phyloP scores from a whole-genome alignment of 2,888 invertebrate genomes.

The Drymonia ruficornis region DNA sequence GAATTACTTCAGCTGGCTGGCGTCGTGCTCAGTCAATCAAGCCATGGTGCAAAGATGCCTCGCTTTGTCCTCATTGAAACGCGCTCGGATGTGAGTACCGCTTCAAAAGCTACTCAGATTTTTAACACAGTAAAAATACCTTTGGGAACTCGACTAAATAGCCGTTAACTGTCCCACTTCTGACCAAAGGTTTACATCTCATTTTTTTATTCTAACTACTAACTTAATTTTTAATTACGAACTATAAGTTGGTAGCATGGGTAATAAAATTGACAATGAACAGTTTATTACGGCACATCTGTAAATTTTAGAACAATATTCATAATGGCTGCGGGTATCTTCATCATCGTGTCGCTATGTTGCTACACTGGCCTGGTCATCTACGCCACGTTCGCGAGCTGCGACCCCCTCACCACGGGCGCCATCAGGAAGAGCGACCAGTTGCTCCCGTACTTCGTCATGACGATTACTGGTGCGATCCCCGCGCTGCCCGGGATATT shows the following conservation, averaged over 20 bases:
- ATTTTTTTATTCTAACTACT: no score
- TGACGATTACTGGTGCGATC: constrained; percentile 89
- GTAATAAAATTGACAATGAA: no score
- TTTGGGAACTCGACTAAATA: no score
- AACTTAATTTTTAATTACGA: no score
- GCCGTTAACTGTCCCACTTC: no score
- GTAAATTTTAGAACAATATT: constrained; percentile 86
- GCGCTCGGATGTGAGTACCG: constrained; percentile 88
- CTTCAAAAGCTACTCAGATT: background rate
- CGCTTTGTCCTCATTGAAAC: constrained; percentile 88
- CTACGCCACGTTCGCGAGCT: constrained; percentile 92
- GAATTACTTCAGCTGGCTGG: constrained; percentile 92
- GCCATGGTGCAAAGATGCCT: constrained; percentile 94
- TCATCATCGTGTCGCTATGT: constrained; percentile 90
- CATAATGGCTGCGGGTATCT: constrained; percentile 91
- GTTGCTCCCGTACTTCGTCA: constrained; percentile 92
- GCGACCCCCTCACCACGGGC: constrained; percentile 93
- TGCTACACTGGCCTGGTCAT: constrained; percentile 94
- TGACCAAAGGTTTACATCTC: no score
- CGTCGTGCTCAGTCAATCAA: constrained; percentile 93
- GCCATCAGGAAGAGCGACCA: constrained; percentile 89
- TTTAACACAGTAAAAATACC: background rate
- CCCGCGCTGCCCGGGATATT: constrained; percentile 94
- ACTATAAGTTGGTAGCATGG: no score
- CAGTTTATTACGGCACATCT: no score